Base-by-base conservation (phyloP, 2,797 vertebrate genomes). In the Rhincodon typus region DNA sequence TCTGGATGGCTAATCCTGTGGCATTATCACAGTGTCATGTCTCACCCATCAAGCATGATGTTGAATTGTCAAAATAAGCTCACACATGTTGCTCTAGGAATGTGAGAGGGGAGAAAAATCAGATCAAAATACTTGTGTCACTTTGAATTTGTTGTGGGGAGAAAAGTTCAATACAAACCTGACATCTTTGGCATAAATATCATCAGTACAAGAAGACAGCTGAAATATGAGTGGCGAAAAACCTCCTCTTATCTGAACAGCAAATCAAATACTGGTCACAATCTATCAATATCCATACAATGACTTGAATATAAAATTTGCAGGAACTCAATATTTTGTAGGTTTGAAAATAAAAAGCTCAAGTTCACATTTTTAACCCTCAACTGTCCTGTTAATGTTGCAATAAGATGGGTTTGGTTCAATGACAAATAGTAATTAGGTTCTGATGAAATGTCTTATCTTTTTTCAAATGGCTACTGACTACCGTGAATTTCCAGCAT, bases 161-260 rank as follows among this genome's bases (percentile, higher is more conserved):
- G 13, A 93, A 42, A 27, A 69, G 42, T 69, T 69, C 62, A 69
- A 69, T 67, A 42, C 25, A 42, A 38, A 69, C 62, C 66, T 93
- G 90, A 93, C 66, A 69, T 42, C 90, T 93, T 69, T 67, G 66
- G 66, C 90, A 67, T 93, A 69, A 93, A 93, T 69, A 93, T 42
- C 66, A 69, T 69, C 38, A 93, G 42, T 69, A 93, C 69, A 21
- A 93, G n/a, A 90, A 57, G n/a, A 69, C n/a, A 93, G n/a, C 66
- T 69, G 90, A 93, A 93, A 93, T 67, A 21, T 93, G n/a, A 93
- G 90, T 93, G n/a, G 66, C 62, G n/a, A 93, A 42, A 93, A 67
- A 42, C 25, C 66, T 69, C n/a, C 34, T 93, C n/a, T 69, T n/a
- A 42, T 12, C 57, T 42, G 62, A 93, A 69, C 90, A 93, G n/a